Evolutionary conservation across 2,888 invertebrate species (phyloP), one percentile per base, ranked within the genome.

Genomic region (Harmothoe impar): DNA sequence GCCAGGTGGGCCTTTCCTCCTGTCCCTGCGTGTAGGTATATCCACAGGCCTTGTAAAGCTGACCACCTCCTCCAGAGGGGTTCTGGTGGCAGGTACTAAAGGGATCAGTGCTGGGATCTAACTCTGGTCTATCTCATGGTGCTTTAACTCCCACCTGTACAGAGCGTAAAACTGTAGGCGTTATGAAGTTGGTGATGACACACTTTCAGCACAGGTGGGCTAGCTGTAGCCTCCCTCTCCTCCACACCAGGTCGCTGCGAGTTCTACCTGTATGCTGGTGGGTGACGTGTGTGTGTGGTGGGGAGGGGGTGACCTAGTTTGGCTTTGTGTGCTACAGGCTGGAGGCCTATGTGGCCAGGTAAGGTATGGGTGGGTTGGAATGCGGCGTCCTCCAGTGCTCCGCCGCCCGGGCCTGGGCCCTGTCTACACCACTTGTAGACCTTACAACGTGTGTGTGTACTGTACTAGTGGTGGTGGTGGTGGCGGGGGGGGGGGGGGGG

Each of bases 121-220:
- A 43, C 3, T 62, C 23, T 62, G 0, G 23, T 62, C 62, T 62
- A 62, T 62, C 62, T 62, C 62, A 62, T 62, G 3, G 20, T 62
- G 15, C 10, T n/a, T 15, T n/a, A 62, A 5, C 23, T 20, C n/a
- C 62, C 20, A 5, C 62, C 62, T n/a, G 23, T 5, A 62, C n/a
- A n/a, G n/a, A n/a, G n/a, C n/a, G n/a, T n/a, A 3, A 15, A 62
- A n/a, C 62, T n/a, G 62, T 20, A n/a, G 3, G 23, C 62, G 62
- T 20, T 20, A 20, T n/a, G 62, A 62, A 62, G 62, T 43, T 43
- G 43, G 10, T 43, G 62, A n/a, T 62, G 62, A 62, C 62, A 62
- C 62, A 62, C 62, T 62, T 62, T 62, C 62, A n/a, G 62, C 62
- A 62, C 62, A 62, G 62, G 62, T 62, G 62, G 62, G 62, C 62